Percentiles rank a stretch among this genome's conserved stretches.
phyloP scores from a whole-genome alignment of 2,113 vertebrate genomes.

The Sporophila hypoxantha region DNA sequence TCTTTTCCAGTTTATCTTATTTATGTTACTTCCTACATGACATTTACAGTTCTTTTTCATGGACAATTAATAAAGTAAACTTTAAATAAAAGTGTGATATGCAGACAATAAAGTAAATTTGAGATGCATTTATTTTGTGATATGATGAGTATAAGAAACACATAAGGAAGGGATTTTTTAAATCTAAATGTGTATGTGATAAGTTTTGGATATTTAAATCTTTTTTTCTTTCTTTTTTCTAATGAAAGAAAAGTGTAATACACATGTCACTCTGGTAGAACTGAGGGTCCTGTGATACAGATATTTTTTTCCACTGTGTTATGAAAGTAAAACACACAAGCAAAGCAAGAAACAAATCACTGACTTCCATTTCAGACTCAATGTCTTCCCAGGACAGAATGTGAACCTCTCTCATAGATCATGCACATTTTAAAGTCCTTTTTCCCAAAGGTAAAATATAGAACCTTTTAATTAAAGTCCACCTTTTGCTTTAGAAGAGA shows the following conservation, averaged over 20 bases:
- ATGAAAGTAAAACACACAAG: not conserved
- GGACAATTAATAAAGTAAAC: not conserved
- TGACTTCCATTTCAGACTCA: not conserved
- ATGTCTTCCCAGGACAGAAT: not conserved
- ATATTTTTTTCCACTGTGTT: not conserved
- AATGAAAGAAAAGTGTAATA: not conserved
- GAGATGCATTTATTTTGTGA: not conserved
- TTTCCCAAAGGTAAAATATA: not conserved
- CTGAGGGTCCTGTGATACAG: not conserved
- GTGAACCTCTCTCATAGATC: not conserved
- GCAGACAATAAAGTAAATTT: not conserved
- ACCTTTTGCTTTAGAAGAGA: not conserved
- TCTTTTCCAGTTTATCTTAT: not conserved
- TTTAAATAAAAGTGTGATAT: not conserved
- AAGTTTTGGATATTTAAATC: not conserved
- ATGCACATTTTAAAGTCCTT: not conserved
- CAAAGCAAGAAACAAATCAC: not conserved
- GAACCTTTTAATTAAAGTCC: not conserved
- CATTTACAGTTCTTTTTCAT: not conserved
- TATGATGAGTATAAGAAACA: not conserved
- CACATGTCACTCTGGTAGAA: not conserved
- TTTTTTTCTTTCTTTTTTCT: not conserved
- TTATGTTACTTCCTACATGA: not conserved
- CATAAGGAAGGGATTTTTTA: not conserved
- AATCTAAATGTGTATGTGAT: not conserved